phyloP scores from a whole-genome alignment of 2,888 invertebrate genomes.

The Agrochola macilenta region DNA sequence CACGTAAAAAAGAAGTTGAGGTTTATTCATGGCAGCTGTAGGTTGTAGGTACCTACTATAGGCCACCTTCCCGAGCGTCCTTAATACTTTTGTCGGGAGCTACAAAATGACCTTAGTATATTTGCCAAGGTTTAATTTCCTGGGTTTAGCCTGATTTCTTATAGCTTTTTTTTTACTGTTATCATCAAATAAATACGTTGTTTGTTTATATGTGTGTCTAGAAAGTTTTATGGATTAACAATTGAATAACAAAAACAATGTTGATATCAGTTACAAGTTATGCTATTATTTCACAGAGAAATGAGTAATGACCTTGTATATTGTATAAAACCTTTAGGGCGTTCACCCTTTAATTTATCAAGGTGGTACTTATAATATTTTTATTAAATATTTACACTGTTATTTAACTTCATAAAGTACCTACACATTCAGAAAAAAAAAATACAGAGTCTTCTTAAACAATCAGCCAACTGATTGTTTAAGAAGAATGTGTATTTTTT shows the following conservation, averaged over 20 bases:
- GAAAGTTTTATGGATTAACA: slow-evolving; percentile 12
- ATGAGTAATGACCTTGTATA: slow-evolving; percentile 49
- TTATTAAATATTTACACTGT: slow-evolving; percentile 42
- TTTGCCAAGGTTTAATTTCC: slow-evolving; percentile 54
- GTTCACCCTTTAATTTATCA: slow-evolving; percentile 53
- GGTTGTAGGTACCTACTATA: slow-evolving; percentile 8
- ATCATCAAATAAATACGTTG: neutral
- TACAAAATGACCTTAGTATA: slow-evolving; percentile 59
- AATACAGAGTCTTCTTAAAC: too few species aligned
- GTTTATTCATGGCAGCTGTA: slow-evolving; percentile 36
- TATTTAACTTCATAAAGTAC: slow-evolving; percentile 16
- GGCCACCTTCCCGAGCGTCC: slow-evolving; percentile 45
- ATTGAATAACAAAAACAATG: slow-evolving; percentile 25
- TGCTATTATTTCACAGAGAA: slow-evolving; percentile 21
- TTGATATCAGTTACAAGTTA: slow-evolving; percentile 24
- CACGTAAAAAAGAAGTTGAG: slow-evolving; percentile 32
- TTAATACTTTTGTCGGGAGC: slow-evolving; percentile 51
- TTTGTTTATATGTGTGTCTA: slow-evolving; percentile 1
- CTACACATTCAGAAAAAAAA: too few species aligned
- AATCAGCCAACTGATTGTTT: slow-evolving; percentile 20
- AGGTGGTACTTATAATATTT: slow-evolving; percentile 14
- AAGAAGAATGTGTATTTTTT: slow-evolving; percentile 7
- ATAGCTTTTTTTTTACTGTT: slow-evolving; percentile 7
- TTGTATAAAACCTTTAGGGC: slow-evolving; percentile 49
- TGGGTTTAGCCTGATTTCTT: slow-evolving; percentile 25